Evolutionary conservation across 2,888 invertebrate species (phyloP), one percentile per base, ranked within the genome.

Genomic region (Ormia ochracea): DNA sequence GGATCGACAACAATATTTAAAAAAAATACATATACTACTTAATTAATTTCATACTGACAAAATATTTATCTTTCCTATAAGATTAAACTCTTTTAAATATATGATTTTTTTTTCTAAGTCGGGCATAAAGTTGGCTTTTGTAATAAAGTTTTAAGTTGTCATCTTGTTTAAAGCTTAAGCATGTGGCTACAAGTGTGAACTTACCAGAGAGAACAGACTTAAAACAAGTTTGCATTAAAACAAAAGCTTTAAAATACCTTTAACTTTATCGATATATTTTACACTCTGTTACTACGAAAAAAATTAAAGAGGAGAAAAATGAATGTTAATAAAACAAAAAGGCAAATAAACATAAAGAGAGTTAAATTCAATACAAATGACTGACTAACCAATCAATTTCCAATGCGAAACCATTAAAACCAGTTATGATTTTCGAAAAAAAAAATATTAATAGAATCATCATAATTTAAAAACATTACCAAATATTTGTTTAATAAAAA

Each of bases 381-480:
- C 76, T 80, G 68, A 72, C 61, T 56, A 58, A 54, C 61, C 41
- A 72, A 45, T 48, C 70, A n/a, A n/a, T n/a, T 33, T 41, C 66
- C 65, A 61, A 21, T 50, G 17, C 21, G 41, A 26, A 38, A 14
- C 36, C 56, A 43, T 7, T 12, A 56, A 23, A 68, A 45, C 17
- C 1, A 38, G 41, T 31, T 50, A 61, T 50, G 31, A 50, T 31
- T 70, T 70, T 21, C 31, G 23, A 41, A 61, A 70, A 38, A 50
- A 28, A 66, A 59, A 2, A 2, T 36, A 31, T n/a, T n/a, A 61
- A 63, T 19, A 33, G 43, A 54, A 50, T 14, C 41, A n/a, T 19
- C 28, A 54, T 26, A 19, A 31, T 33, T 50, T 73, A 10, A 9
- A 21, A 56, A 33, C 3, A 14, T 14, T 33, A 26, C 36, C 17